Evolutionary conservation across 2,888 invertebrate species (phyloP).

Genomic region (Drosophila infuscata): DNA sequence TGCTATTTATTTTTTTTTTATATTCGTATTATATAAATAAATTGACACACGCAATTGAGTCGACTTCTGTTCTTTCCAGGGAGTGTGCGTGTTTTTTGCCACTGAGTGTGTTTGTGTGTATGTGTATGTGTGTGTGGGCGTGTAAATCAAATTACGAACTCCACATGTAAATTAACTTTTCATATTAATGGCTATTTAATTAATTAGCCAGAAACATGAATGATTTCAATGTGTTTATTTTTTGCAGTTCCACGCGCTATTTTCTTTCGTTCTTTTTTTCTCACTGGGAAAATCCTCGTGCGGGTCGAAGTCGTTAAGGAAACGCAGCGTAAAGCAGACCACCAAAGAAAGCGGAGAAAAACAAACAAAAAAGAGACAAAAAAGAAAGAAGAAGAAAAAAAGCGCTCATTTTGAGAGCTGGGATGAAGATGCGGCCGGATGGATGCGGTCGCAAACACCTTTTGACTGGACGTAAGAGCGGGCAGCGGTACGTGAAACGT

Average conservation of each 20-base stretch:
- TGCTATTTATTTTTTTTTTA: slow-evolving; percentile 1
- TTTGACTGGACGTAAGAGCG: slow-evolving; percentile 43
- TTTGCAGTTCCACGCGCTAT: background rate
- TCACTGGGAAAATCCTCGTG: slow-evolving; percentile 17
- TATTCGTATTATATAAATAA: slow-evolving; percentile 27
- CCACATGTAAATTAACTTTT: slow-evolving; percentile 76
- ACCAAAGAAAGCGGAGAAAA: background rate
- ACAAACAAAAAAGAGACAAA: background rate
- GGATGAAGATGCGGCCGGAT: slow-evolving; percentile 36
- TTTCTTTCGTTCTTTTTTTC: background rate
- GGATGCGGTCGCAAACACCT: slow-evolving; percentile 58
- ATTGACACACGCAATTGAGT: slow-evolving; percentile 55
- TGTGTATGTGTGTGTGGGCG: slow-evolving; percentile 26
- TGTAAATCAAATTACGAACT: slow-evolving; percentile 73
- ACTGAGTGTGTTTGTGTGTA: slow-evolving; percentile 19
- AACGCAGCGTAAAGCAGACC: slow-evolving; percentile 22
- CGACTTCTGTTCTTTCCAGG: background rate
- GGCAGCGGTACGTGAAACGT: slow-evolving; percentile 71
- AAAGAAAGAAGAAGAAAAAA: slow-evolving; percentile 2
- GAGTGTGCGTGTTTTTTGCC: slow-evolving; percentile 1
- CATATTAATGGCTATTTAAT: slow-evolving; percentile 76
- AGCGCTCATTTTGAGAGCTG: slow-evolving; percentile 59
- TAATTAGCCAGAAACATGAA: slow-evolving; percentile 62
- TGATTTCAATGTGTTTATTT: slow-evolving; percentile 36
- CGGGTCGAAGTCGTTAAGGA: slow-evolving; percentile 47